Evolutionary conservation across 2,797 vertebrate genomes (phyloP), one percentile per base, ranked within the genome.

Genomic region (Siniperca scherzeri): DNA sequence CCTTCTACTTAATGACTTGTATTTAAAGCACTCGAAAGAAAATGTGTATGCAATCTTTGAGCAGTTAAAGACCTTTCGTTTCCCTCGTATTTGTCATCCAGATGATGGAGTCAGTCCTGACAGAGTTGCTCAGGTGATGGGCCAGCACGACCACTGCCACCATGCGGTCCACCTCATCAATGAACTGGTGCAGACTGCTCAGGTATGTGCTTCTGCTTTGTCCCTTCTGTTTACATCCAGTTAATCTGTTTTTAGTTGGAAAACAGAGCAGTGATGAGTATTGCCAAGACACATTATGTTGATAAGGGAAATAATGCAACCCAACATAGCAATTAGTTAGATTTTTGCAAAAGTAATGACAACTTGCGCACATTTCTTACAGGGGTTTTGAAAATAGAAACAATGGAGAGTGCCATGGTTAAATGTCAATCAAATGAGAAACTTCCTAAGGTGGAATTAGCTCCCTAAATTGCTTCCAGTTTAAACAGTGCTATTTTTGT

Each of bases 101-200:
- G 99, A 99, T 89, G 99, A 99, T 65, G 98, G 98, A 25, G 95
- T 99, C 92, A 99, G 97, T 90, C 96, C 97, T 0, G 98, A 99
- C 77, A 94, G 98, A 90, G 95, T 99, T 0, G 99, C 99, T 1
- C 98, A 99, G 94, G 97, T 99, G 93, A 99, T 99, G 97, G 99
- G 99, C 8, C 98, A 98, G 92, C 96, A 97, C 0, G 98, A 99
- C 21, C 95, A 98, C 88, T 99, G 99, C 96, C 98, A 99, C 82
- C 98, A 99, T 0, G 99, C 99, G 0, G 97, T 98, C 5, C 98
- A 99, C 82, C 96, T 99, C 95, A 99, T 99, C 95, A 97, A 95
- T 0, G 98, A 99, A 85, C 97, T 99, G 74, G 98, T 99, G 73
- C 97, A 99, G 12, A 99, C 98, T 0, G 98, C 98, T 85, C 99